phyloP scores from a whole-genome alignment of 1,140 invertebrate species.

The Zophobas morio region DNA sequence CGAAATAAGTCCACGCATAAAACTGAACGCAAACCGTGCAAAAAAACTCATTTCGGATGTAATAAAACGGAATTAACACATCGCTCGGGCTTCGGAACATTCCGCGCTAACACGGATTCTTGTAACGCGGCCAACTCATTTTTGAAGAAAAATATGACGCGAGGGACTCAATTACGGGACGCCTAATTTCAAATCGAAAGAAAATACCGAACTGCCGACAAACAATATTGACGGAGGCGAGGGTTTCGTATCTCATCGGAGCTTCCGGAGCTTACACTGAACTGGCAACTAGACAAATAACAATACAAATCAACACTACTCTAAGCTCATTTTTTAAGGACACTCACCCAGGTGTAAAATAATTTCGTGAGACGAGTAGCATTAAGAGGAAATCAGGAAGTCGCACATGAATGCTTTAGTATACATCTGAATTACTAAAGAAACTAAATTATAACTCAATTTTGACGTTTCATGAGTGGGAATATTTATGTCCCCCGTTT shows the following conservation, averaged over 20 bases:
- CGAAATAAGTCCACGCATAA: neutral
- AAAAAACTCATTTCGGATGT: neutral
- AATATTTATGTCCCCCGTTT: too few species aligned
- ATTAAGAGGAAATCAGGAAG: too few species aligned
- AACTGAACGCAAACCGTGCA: neutral
- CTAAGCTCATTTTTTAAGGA: too few species aligned
- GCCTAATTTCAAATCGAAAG: neutral
- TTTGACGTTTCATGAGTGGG: too few species aligned
- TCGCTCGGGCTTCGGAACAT: slow-evolving; percentile 9
- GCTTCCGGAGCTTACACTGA: too few species aligned
- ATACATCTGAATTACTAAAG: too few species aligned
- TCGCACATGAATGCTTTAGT: too few species aligned
- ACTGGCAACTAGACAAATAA: too few species aligned
- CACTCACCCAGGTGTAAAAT: too few species aligned
- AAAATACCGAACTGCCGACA: neutral
- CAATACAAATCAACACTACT: too few species aligned
- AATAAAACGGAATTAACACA: slow-evolving; percentile 11
- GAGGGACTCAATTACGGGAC: neutral
- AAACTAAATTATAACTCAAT: too few species aligned
- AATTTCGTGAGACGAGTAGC: too few species aligned
- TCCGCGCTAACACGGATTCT: slow-evolving; percentile 2
- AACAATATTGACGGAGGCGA: neutral
- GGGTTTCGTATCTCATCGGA: neutral
- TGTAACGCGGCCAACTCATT: neutral
- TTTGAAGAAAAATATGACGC: slow-evolving; percentile 3